These are phyloP conservation scores for Euzetes globulus DNA, from an alignment of 2,888 invertebrate genomes.

Conservation along the genomic window DNA sequence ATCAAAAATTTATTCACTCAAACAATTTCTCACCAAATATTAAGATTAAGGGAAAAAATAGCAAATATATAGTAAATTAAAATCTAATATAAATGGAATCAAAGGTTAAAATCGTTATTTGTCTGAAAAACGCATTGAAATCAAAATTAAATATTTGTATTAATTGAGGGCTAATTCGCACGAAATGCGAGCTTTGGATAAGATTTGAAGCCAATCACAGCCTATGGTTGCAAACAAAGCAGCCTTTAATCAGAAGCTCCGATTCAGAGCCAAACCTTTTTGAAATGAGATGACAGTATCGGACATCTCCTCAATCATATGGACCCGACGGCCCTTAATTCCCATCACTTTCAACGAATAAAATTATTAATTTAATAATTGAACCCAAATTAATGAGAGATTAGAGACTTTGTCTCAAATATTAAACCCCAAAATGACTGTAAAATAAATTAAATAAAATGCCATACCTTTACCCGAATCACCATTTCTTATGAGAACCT, in stretches of 20 bases:
- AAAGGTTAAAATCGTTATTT: background rate
- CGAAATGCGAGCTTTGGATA: background rate
- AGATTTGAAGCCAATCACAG: constrained; percentile 43
- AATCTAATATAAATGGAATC: background rate
- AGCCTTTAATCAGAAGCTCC: background rate
- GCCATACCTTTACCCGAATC: constrained; percentile 86
- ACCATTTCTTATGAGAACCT: constrained; percentile 86
- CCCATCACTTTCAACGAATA: constrained; percentile 75
- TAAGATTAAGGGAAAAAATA: background rate
- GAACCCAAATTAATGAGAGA: too few species aligned
- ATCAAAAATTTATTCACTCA: too few species aligned
- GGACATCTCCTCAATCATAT: constrained; percentile 97
- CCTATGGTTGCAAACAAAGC: background rate
- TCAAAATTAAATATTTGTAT: background rate
- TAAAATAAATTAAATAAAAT: background rate
- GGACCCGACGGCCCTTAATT: constrained; percentile 94
- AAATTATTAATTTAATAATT: background rate
- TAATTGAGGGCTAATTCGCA: background rate
- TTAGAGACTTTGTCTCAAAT: background rate
- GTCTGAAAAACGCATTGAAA: background rate
- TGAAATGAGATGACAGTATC: constrained; percentile 98
- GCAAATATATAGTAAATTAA: too few species aligned
- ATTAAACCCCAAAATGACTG: too few species aligned
- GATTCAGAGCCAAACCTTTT: constrained; percentile 65
- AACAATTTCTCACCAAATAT: background rate